These are phyloP conservation scores for Heliconius hortense DNA, from an alignment of 2,888 invertebrate genomes.

Conservation along the genomic window DNA sequence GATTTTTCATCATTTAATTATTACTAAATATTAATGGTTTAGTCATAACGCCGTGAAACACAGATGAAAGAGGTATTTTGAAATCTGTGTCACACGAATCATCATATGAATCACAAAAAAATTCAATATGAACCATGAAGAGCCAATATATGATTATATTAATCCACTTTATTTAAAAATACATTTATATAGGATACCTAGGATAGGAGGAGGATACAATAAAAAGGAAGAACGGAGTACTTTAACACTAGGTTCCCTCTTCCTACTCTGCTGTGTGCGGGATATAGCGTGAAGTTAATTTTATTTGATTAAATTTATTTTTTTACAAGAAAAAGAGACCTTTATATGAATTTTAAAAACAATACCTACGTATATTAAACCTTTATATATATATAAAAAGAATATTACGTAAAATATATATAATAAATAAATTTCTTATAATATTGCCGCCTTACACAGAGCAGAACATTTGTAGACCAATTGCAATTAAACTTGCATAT, in stretches of 20 bases:
- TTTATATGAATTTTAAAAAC: too few species aligned
- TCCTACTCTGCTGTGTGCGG: too few species aligned
- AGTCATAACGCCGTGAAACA: neutral
- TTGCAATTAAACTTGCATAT: slow-evolving; percentile 47
- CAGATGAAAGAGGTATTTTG: slow-evolving; percentile 4
- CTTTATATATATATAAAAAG: neutral
- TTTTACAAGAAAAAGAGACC: too few species aligned
- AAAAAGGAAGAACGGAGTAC: too few species aligned
- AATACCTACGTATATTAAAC: neutral
- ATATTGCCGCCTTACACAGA: slow-evolving; percentile 2
- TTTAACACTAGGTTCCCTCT: too few species aligned
- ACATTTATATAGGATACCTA: neutral
- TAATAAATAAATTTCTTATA: slow-evolving; percentile 1
- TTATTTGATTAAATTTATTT: too few species aligned
- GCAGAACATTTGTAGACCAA: neutral
- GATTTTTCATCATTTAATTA: neutral
- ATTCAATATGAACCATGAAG: slow-evolving; percentile 25
- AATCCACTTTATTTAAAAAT: neutral
- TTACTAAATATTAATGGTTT: neutral
- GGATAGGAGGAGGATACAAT: too few species aligned
- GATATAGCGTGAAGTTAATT: neutral
- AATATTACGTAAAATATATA: slow-evolving; percentile 18
- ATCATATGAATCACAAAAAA: slow-evolving; percentile 48
- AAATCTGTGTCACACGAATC: slow-evolving; percentile 53
- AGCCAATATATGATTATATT: neutral